Conservation (phyloP, 2,888 invertebrate genomes). For the Parasteatoda lunata region DNA sequence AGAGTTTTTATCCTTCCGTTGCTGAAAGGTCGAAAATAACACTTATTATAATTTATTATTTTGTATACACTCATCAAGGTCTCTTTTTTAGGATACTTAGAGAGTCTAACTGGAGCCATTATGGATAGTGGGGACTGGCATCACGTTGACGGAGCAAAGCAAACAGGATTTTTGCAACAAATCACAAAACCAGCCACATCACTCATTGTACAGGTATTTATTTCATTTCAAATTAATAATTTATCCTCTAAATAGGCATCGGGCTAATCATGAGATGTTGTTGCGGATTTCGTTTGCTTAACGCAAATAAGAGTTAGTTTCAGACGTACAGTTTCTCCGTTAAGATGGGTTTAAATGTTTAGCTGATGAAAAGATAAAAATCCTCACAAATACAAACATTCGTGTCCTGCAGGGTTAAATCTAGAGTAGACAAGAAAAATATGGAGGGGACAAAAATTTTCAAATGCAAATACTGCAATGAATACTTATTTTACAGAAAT, state of each 20-base stretch:
- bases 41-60: neutral
- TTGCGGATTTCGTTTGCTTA: neutral
- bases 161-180: conserved; percentile 74
- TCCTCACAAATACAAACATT: too few relatives aligned
- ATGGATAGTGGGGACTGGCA: conserved; percentile 72
- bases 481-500: too few relatives aligned
- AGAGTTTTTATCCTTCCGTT: too few relatives aligned
- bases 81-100: conserved; percentile 73
- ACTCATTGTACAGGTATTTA: conserved; percentile 74
- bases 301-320: too few relatives aligned
- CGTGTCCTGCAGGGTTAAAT: too few relatives aligned
- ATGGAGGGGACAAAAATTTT: too few relatives aligned
- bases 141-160: conserved; percentile 68
- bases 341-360: too few relatives aligned
- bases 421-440: too few relatives aligned
- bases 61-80: neutral
- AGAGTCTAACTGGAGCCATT: conserved; percentile 73
- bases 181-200: conserved; percentile 76
- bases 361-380: too few relatives aligned
- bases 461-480: too few relatives aligned
- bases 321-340: too few relatives aligned
- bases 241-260: neutral
- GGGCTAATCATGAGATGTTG: too few relatives aligned
- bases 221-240: neutral
- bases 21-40: neutral